Percentiles rank a stretch among this genome's conserved stretches.
Conservation (phyloP, 2,888 invertebrate genomes). For the Agrotis puta region DNA sequence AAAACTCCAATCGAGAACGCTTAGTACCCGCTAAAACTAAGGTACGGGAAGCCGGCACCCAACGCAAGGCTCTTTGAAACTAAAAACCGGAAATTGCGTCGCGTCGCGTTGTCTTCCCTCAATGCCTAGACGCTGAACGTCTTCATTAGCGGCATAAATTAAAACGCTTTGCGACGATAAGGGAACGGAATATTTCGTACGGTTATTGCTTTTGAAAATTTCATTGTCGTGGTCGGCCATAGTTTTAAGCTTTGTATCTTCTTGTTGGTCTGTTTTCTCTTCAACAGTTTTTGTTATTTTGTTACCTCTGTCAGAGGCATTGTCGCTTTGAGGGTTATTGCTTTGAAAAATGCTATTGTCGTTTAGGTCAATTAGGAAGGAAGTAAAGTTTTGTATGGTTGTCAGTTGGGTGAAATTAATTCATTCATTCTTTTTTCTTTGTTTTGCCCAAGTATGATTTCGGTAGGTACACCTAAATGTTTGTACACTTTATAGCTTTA, state of each 20-base stretch:
- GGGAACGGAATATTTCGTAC: constrained; percentile 31
- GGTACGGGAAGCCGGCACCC: constrained; percentile 76
- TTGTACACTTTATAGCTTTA: too few relatives aligned
- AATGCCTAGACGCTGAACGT: constrained; percentile 80
- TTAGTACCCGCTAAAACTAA: constrained; percentile 69
- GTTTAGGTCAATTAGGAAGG: not conserved
- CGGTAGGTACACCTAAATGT: not conserved
- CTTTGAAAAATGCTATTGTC: too few relatives aligned
- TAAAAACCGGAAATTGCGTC: constrained; percentile 90
- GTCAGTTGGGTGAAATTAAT: too few relatives aligned
- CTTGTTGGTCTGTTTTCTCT: not conserved
- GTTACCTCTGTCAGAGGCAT: not conserved
- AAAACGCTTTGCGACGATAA: constrained; percentile 73
- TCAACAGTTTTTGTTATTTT: not conserved
- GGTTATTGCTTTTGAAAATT: constrained; percentile 47
- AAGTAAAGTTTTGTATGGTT: too few relatives aligned
- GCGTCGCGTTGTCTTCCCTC: constrained; percentile 82
- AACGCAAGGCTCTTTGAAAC: constrained; percentile 85
- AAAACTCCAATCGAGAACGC: constrained; percentile 66
- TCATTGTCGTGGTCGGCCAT: constrained; percentile 15
- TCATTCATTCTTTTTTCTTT: too few relatives aligned
- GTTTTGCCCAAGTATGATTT: not conserved
- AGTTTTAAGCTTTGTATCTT: not conserved
- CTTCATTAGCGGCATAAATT: constrained; percentile 88
- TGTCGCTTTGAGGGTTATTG: not conserved